A percentile compares a stretch with the other conserved stretches of the same genome.
phyloP scores from a whole-genome alignment of 2,888 invertebrate genomes.

The Thymelicus lineola region DNA sequence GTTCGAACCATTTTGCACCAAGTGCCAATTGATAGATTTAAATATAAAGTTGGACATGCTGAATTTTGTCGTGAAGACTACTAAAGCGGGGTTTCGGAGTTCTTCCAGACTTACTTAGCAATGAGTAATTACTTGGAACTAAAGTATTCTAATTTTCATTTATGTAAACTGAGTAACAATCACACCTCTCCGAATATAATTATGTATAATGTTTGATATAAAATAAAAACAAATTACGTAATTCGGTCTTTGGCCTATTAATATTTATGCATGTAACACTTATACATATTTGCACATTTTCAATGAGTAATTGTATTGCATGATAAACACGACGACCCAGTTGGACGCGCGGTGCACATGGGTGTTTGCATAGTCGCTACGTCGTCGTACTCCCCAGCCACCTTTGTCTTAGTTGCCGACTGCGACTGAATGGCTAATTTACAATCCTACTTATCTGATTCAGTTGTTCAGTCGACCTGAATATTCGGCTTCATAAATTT shows the following conservation, averaged over 20 bases:
- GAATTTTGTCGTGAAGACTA: background rate
- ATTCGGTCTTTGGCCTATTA: constrained; percentile 28
- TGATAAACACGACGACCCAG: constrained; percentile 72
- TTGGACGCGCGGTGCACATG: constrained; percentile 58
- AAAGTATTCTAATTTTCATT: too few relatives aligned
- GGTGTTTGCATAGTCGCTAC: constrained; percentile 72
- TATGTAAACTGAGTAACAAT: too few relatives aligned
- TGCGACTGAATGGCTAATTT: constrained; percentile 75
- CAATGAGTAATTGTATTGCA: constrained; percentile 66
- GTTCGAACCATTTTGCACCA: background rate
- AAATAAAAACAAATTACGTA: constrained; percentile 18
- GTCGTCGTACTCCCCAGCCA: constrained; percentile 67
- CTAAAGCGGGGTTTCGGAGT: too few relatives aligned
- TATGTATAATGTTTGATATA: too few relatives aligned
- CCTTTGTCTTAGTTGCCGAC: constrained; percentile 72
- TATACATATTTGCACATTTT: constrained; percentile 51
- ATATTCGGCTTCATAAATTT: constrained; percentile 75
- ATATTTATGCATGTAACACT: constrained; percentile 40
- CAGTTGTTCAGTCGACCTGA: constrained; percentile 77
- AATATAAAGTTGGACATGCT: too few relatives aligned
- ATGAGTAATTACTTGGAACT: too few relatives aligned
- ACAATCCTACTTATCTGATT: constrained; percentile 77
- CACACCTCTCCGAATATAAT: background rate
- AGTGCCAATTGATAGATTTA: background rate
- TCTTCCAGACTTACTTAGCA: too few relatives aligned